Conservation (phyloP, 2,888 invertebrate genomes). For the Xestia ashworthii region DNA sequence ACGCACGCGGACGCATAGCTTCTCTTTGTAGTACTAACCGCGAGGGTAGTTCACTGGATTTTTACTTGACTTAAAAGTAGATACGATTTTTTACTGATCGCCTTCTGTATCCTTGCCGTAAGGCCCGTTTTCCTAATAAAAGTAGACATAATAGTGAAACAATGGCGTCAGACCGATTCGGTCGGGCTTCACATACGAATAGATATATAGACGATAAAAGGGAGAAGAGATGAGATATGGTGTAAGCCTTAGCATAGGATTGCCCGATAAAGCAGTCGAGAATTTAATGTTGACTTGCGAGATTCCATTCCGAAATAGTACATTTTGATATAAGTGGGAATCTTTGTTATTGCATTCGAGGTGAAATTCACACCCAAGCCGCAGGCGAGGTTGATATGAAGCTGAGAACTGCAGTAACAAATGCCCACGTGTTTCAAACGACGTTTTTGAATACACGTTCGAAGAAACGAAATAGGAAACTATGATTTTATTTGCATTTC, state of each 20-base stretch:
- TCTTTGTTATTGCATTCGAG: too few species aligned
- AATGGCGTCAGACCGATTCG: too few species aligned
- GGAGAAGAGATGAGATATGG: not conserved
- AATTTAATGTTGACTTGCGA: not conserved
- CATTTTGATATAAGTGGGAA: too few species aligned
- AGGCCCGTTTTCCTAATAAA: not conserved
- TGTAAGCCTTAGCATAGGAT: not conserved
- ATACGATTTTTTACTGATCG: not conserved
- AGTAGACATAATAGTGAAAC: too few species aligned
- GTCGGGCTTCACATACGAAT: too few species aligned
- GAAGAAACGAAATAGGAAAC: too few species aligned
- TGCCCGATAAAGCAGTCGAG: not conserved
- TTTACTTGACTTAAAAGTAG: not conserved
- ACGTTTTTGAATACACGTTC: too few species aligned
- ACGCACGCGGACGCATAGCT: slow-evolving; percentile 79
- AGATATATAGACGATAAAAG: not conserved
- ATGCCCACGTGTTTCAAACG: too few species aligned
- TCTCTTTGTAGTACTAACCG: slow-evolving; percentile 76
- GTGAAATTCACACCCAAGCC: too few species aligned
- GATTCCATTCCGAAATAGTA: not conserved
- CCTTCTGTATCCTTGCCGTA: not conserved
- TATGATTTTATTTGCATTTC: too few species aligned
- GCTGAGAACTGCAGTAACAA: too few species aligned
- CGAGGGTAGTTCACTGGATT: slow-evolving; percentile 76
- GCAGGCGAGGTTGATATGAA: too few species aligned